Evolutionary conservation across 2,113 vertebrate genomes (phyloP).

Genomic region (Chitala chitala): DNA sequence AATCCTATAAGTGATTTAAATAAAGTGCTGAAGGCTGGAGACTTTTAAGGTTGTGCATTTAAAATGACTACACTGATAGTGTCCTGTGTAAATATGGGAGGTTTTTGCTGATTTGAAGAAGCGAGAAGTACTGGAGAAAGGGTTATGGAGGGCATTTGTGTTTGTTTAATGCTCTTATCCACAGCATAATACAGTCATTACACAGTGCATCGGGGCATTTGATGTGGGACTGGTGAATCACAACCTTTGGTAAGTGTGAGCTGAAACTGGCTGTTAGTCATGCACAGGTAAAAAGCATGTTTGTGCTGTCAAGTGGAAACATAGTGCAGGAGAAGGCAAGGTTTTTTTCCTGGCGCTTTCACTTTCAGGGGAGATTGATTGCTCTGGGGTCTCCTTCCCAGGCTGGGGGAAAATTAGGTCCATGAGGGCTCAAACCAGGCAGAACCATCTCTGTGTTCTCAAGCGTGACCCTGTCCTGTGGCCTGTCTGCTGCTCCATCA

Average conservation of each 20-base stretch:
- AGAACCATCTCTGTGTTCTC: not conserved
- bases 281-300: too few relatives aligned
- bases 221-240: not conserved
- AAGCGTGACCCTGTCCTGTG: not conserved
- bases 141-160: not conserved
- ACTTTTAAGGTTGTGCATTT: not conserved
- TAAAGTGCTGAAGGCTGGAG: not conserved
- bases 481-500: not conserved
- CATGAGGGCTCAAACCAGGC: conserved; percentile 19
- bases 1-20: not conserved
- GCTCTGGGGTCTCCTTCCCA: not conserved
- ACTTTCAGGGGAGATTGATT: conserved; percentile 2
- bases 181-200: not conserved
- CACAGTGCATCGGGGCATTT: not conserved
- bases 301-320: too few relatives aligned
- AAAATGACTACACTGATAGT: conserved; percentile 3
- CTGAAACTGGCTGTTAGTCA: not conserved
- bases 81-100: not conserved
- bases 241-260: not conserved
- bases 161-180: not conserved
- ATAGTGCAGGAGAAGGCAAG: too few relatives aligned
- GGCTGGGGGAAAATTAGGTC: not conserved
- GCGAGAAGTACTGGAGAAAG: not conserved
- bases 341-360: not conserved
- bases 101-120: not conserved